Evolutionary conservation across 2,113 vertebrate genomes (phyloP).

Genomic region (Pardalotus punctatus): DNA sequence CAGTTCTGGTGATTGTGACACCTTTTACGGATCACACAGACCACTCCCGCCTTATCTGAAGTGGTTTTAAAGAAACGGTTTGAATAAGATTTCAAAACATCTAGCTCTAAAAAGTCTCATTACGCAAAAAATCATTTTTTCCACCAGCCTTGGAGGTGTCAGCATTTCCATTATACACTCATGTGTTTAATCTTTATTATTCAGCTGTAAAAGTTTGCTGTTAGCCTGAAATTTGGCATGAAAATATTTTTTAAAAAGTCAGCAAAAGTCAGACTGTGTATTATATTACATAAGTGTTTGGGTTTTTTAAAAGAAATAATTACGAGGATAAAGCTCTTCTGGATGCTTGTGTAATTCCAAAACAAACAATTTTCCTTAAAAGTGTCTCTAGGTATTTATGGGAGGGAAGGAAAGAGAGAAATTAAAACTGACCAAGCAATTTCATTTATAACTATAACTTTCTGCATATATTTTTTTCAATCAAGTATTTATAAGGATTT

Average conservation of each 20-base stretch:
- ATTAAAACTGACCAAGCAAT: conserved; percentile 47
- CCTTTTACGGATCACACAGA: fast-evolving
- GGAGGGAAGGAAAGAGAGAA: conserved; percentile 15
- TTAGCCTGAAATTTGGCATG: not conserved
- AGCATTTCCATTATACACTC: not conserved
- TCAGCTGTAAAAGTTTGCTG: conserved; percentile 7
- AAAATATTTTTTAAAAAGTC: not conserved
- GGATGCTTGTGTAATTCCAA: conserved; percentile 8
- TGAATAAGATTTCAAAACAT: not conserved
- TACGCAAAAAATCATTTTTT: not conserved
- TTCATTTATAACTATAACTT: conserved; percentile 36
- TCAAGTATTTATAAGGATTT: conserved; percentile 51
- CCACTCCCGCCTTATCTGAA: not conserved
- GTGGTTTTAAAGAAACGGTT: not conserved
- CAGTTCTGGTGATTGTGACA: not conserved
- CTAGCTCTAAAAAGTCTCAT: not conserved
- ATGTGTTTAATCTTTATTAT: conserved; percentile 16
- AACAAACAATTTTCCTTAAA: conserved; percentile 26
- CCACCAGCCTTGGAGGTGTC: not conserved
- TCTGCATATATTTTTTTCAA: conserved; percentile 28
- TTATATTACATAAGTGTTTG: conserved; percentile 14
- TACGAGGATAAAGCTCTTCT: conserved; percentile 37
- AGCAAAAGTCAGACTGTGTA: not conserved
- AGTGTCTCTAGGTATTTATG: conserved; percentile 32
- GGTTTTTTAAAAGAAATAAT: not conserved